Evolutionary conservation across 2,888 invertebrate species (phyloP).

Genomic region (Heteromurus nitidus): DNA sequence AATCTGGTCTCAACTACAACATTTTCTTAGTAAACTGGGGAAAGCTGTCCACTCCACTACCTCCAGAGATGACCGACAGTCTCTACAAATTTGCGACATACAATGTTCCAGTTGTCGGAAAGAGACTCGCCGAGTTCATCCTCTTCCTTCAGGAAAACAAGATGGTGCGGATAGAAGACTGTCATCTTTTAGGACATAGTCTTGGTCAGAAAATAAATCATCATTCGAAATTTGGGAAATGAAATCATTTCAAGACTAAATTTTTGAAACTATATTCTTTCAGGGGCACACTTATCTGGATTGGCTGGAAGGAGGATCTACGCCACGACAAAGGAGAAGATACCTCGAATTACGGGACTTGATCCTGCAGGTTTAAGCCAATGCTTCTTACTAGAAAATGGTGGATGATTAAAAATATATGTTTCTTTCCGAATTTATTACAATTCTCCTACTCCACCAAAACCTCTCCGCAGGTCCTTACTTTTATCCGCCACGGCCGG

Average conservation of each 20-base stretch:
- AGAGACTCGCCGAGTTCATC: constrained; percentile 25
- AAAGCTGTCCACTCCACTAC: constrained; percentile 16
- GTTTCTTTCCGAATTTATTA: not conserved
- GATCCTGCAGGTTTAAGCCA: not conserved
- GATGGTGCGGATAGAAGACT: not conserved
- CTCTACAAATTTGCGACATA: not conserved
- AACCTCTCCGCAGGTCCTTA: not conserved
- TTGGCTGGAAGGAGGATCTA: constrained; percentile 19
- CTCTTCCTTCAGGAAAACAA: not conserved
- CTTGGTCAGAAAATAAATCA: not conserved
- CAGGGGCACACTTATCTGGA: constrained; percentile 39
- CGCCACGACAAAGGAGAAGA: not conserved
- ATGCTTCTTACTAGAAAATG: too few relatives aligned
- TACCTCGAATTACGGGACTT: constrained; percentile 33
- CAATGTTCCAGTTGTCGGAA: constrained; percentile 45
- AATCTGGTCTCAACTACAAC: not conserved
- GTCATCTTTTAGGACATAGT: constrained; percentile 38
- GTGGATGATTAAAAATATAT: too few relatives aligned
- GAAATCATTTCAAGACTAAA: not conserved
- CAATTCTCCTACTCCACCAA: not conserved
- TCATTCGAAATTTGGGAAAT: not conserved
- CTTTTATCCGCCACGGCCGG: constrained; percentile 8
- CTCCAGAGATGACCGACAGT: not conserved
- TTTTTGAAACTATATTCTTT: not conserved
- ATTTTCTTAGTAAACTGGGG: constrained; percentile 33